phyloP scores from a whole-genome alignment of 1,140 invertebrate species.

The Procambarus clarkii region DNA sequence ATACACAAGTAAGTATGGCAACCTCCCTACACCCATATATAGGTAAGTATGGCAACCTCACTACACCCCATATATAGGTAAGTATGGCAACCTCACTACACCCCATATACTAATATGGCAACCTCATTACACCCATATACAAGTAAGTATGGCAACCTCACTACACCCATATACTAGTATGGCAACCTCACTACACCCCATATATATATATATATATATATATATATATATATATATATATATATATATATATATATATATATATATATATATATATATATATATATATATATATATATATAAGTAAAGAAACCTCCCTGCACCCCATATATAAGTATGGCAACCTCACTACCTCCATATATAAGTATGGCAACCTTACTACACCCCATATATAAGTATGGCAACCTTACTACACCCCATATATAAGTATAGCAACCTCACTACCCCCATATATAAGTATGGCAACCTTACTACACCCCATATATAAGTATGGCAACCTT shows the following conservation, averaged over 20 bases:
- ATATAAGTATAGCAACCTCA: not conserved
- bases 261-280: too few relatives aligned
- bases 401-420: not conserved
- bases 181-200: constrained; percentile 11
- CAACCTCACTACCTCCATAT: constrained; percentile 16
- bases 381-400: not conserved
- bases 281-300: too few relatives aligned
- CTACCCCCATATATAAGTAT: not conserved
- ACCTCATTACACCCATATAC: constrained; percentile 29
- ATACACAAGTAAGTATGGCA: constrained; percentile 32
- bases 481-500: too few relatives aligned
- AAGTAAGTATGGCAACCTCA: constrained; percentile 22
- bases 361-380: constrained; percentile 16
- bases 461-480: not conserved
- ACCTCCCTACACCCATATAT: constrained; percentile 34
- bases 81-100: not conserved
- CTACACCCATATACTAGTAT: constrained; percentile 1
- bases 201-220: too few relatives aligned
- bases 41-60: constrained; percentile 9
- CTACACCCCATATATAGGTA: not conserved
- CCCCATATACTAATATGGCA: not conserved
- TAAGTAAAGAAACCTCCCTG: too few relatives aligned
- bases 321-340: not conserved
- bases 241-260: too few relatives aligned
- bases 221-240: too few relatives aligned